Evolutionary conservation across 2,888 invertebrate species (phyloP), one percentile per base, ranked within the genome.

Genomic region (Polyommatus icarus): DNA sequence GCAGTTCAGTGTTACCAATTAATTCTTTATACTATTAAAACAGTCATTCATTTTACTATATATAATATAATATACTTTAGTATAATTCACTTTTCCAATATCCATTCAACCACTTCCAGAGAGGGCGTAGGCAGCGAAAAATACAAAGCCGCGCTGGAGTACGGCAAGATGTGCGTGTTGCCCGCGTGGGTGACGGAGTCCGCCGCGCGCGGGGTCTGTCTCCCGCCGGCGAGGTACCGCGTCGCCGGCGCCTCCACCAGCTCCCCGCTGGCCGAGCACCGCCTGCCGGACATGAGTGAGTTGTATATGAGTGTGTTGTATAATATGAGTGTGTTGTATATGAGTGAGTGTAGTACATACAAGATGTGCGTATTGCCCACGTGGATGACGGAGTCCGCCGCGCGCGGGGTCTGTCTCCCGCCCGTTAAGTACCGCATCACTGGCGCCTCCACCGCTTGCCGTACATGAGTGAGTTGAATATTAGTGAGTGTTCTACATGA

Each of bases 181-280:
- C 95, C 96, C 0, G 91, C 96, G 2, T 99, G 99, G 99, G 93
- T 98, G 61, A 95, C 95, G 78, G 97, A 98, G 50, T 98, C 97
- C n/a, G 94, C 96, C 0, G 92, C 95, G 40, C 95, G 95, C 40
- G 97, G 98, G 0, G 96, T 95, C 80, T 96, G 97, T 0, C 83
- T 97, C 67, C 96, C 96, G 0, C 89, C 95, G 20, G 93, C 95
- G 3, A 88, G 94, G 76, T 96, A 96, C 83, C 91, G 95, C 77
- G 94, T 96, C 0, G 90, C 95, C 0, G 94, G 94, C 0, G 95
- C 95, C 50, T 95, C 95, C 8, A 96, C 96, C 0, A 97, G 97
- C 0, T 97, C 97, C 0, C 97, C 97, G 0, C 95, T 96, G 0
- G 95, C 95, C 78, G 89, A 88, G 46, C 90, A 90, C 15, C 87